phyloP scores from a whole-genome alignment of 1,140 invertebrate genomes.

The Bactericera cockerelli region DNA sequence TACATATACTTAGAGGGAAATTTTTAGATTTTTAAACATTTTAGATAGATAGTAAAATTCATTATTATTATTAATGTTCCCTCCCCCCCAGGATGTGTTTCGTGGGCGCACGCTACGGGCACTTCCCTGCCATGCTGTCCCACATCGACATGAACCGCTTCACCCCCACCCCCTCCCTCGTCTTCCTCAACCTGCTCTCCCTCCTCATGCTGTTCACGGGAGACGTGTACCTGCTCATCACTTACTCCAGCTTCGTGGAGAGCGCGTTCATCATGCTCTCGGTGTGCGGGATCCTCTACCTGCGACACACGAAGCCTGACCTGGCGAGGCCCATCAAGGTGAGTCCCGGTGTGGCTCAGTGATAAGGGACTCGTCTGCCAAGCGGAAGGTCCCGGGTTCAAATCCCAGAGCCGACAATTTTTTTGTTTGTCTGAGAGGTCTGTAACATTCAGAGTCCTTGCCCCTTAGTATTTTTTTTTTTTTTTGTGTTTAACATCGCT shows the following conservation, averaged over 20 bases:
- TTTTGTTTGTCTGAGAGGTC: not conserved
- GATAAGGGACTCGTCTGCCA: no score
- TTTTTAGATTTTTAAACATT: no score
- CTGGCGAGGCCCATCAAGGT: conserved; percentile 78
- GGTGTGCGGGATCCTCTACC: conserved; percentile 71
- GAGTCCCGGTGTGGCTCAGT: conserved; percentile 22
- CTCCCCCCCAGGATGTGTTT: conserved; percentile 55
- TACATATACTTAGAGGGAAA: no score
- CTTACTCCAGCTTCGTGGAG: conserved; percentile 88
- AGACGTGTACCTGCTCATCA: conserved; percentile 79
- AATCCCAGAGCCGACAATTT: no score
- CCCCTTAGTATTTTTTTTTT: no score
- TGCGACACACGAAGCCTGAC: conserved; percentile 65
- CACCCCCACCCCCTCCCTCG: conserved; percentile 69
- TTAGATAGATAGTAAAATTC: no score
- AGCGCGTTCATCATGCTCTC: conserved; percentile 79
- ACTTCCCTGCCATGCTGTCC: conserved; percentile 67
- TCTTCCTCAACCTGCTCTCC: conserved; percentile 71
- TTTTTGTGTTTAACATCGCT: no score
- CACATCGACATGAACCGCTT: conserved; percentile 67
- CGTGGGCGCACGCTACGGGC: conserved; percentile 76
- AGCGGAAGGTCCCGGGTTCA: no score
- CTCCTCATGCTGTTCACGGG: conserved; percentile 68
- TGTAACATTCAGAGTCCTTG: no score
- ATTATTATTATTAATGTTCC: no score